Evolutionary conservation across 2,888 invertebrate genomes (phyloP).

Genomic region (Agrochola lota): DNA sequence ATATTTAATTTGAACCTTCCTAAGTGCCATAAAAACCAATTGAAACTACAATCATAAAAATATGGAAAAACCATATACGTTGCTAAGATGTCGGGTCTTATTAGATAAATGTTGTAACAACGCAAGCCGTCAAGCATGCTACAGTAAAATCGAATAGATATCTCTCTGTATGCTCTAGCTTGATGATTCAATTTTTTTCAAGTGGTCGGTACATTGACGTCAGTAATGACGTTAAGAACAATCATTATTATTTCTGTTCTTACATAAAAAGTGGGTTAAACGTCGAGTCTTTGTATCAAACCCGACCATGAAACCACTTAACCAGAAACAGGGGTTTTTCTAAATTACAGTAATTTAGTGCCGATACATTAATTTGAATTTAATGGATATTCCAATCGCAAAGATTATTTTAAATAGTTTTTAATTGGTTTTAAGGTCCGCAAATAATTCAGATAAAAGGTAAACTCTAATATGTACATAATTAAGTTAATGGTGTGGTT

Average conservation of each 20-base stretch:
- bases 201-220: constrained; percentile 15
- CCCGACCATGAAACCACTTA: background rate
- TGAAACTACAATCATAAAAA: background rate
- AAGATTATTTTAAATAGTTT: constrained; percentile 5
- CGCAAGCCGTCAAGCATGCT: background rate
- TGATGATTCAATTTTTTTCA: background rate
- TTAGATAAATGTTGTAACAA: background rate
- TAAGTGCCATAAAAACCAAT: background rate
- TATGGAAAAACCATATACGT: constrained; percentile 11
- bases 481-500: constrained; percentile 19
- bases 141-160: background rate
- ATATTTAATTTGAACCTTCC: constrained; percentile 9
- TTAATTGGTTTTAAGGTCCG: constrained; percentile 16
- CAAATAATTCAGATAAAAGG: constrained; percentile 12
- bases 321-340: constrained; percentile 17
- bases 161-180: background rate
- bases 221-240: background rate
- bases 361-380: constrained; percentile 15
- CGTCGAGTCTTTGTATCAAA: background rate
- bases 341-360: constrained; percentile 20
- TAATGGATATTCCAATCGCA: constrained; percentile 14
- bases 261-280: background rate
- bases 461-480: background rate
- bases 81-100: too few relatives aligned
- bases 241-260: background rate